A percentile compares a stretch with the other conserved stretches of the same genome.
Evolutionary conservation across 2,888 invertebrate genomes (phyloP).

Genomic region (Ochropleura plecta): DNA sequence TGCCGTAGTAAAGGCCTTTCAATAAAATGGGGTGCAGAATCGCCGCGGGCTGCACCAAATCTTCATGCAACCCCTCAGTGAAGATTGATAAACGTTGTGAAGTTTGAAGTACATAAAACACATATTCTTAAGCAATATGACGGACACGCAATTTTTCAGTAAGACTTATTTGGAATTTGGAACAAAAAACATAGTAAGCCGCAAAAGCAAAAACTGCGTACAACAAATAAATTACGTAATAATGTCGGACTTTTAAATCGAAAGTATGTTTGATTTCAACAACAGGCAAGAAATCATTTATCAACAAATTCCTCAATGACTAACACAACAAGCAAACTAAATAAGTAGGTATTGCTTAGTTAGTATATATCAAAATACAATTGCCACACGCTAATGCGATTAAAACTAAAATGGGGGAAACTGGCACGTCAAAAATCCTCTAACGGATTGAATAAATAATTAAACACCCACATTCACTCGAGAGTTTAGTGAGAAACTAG

Average conservation of each 20-base stretch:
- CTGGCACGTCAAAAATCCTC: slow-evolving; percentile 70
- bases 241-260: slow-evolving; percentile 24
- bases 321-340: slow-evolving; percentile 35
- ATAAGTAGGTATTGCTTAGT: slow-evolving; percentile 30
- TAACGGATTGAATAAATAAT: slow-evolving; percentile 83
- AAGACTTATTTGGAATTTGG: not conserved
- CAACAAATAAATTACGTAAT: slow-evolving; percentile 19
- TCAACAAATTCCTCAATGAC: slow-evolving; percentile 58
- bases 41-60: slow-evolving; percentile 17
- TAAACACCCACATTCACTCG: slow-evolving; percentile 77
- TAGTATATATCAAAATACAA: slow-evolving; percentile 45
- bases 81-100: slow-evolving; percentile 4
- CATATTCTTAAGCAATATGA: not conserved
- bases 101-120: not conserved
- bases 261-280: slow-evolving; percentile 41
- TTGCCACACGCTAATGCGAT: slow-evolving; percentile 66
- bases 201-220: slow-evolving; percentile 26
- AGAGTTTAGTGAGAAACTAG: slow-evolving; percentile 77
- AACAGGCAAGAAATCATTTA: slow-evolving; percentile 50
- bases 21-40: slow-evolving; percentile 2
- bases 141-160: not conserved
- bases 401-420: slow-evolving; percentile 62
- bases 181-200: slow-evolving; percentile 1
- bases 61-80: slow-evolving; percentile 9
- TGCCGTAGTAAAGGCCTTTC: slow-evolving; percentile 5